A percentile compares a stretch with the other conserved stretches of the same genome.
phyloP scores from a whole-genome alignment of 2,888 invertebrate species.

The Pristionchus japonicus region DNA sequence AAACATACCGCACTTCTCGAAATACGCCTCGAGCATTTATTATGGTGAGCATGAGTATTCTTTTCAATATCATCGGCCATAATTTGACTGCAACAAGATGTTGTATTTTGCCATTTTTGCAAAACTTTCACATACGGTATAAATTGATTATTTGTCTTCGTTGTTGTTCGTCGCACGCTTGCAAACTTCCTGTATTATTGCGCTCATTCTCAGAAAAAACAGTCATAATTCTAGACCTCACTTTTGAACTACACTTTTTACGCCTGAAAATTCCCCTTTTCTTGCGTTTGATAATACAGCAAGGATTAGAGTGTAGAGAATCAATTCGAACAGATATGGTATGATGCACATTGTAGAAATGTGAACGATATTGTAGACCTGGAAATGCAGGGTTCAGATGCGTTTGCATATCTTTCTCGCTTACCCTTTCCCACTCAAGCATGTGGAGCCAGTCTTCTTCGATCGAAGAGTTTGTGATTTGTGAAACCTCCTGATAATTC shows the following conservation, averaged over 20 bases:
- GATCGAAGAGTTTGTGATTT: background rate
- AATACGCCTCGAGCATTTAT: background rate
- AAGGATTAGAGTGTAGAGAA: conserved; percentile 60
- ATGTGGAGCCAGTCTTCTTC: background rate
- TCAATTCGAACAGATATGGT: conserved; percentile 57
- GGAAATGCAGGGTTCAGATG: conserved; percentile 34
- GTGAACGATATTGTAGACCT: conserved; percentile 63
- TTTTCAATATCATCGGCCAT: too few relatives aligned
- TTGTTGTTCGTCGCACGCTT: too few relatives aligned
- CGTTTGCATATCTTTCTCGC: background rate
- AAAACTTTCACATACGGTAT: too few relatives aligned
- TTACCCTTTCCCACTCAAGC: background rate
- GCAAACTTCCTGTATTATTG: background rate
- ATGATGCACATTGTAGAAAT: conserved; percentile 59
- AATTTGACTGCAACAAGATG: too few relatives aligned
- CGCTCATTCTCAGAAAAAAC: background rate
- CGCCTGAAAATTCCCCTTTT: conserved; percentile 48
- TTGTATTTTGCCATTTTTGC: too few relatives aligned
- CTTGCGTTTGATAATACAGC: conserved; percentile 59
- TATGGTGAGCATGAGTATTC: background rate
- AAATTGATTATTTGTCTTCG: too few relatives aligned
- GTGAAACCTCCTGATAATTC: background rate
- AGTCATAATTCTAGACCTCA: background rate
- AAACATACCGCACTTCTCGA: background rate
- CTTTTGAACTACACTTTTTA: conserved; percentile 8